Conservation (phyloP, 2,888 invertebrate genomes). For the Boloria selene region DNA sequence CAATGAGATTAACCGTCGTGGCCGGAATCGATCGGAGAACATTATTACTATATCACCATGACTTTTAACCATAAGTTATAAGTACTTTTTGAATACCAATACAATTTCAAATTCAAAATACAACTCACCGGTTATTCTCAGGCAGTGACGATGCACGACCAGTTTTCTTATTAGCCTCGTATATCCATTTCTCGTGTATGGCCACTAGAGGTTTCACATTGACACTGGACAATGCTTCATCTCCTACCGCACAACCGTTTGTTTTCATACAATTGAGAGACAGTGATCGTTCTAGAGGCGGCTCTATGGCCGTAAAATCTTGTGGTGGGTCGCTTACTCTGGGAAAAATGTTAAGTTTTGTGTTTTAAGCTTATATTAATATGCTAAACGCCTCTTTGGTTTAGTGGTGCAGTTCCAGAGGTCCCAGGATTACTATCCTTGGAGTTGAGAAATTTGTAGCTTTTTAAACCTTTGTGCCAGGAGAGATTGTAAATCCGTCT, state of each 20-base stretch:
- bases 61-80: too few species aligned
- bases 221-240: slow-evolving; percentile 62
- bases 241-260: slow-evolving; percentile 49
- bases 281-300: slow-evolving; percentile 50
- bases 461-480: too few species aligned
- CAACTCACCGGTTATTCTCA: slow-evolving; percentile 64
- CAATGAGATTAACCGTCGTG: too few species aligned
- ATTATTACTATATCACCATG: too few species aligned
- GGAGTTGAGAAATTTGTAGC: too few species aligned
- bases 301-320: slow-evolving; percentile 49
- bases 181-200: slow-evolving; percentile 76
- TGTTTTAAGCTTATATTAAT: too few species aligned
- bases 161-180: slow-evolving; percentile 70
- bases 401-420: background rate
- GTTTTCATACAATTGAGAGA: slow-evolving; percentile 50
- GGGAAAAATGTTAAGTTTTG: slow-evolving; percentile 28
- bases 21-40: too few species aligned
- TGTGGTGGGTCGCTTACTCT: slow-evolving; percentile 51
- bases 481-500: too few species aligned
- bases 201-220: slow-evolving; percentile 76
- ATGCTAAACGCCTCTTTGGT: too few species aligned
- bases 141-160: slow-evolving; percentile 69
- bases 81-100: too few species aligned
- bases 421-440: too few species aligned
- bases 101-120: background rate